Conservation (phyloP, 2,113 vertebrate species). For the Copsychus sechellarum region DNA sequence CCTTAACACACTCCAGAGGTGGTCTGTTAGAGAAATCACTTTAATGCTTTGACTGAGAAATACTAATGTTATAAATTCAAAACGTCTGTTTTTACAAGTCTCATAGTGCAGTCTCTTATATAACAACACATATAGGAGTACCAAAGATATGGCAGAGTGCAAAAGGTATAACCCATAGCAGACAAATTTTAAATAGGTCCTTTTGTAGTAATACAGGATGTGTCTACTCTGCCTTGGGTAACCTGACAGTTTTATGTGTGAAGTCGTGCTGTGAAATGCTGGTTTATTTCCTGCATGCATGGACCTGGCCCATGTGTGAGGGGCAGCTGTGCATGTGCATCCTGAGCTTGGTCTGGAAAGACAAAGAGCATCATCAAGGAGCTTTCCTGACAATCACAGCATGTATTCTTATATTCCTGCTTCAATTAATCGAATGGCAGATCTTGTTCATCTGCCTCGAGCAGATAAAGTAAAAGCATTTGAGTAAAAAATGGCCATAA, state of each 20-base stretch:
- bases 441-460: constrained; percentile 2
- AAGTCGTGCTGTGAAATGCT: background rate
- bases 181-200: background rate
- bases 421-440: background rate
- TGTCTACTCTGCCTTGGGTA: background rate
- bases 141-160: background rate
- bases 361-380: background rate
- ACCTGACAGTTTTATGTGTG: background rate
- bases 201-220: background rate
- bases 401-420: background rate
- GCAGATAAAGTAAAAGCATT: background rate
- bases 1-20: background rate
- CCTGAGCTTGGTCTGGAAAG: background rate
- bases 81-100: background rate
- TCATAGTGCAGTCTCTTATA: background rate
- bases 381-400: background rate
- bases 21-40: background rate
- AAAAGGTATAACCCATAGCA: background rate
- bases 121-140: background rate
- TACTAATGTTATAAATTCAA: background rate
- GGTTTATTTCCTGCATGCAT: background rate
- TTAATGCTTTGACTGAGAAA: background rate
- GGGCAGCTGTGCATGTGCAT: background rate
- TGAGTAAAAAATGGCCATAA: constrained; percentile 14
- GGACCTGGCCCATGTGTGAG: background rate